Percentiles rank a stretch among this genome's conserved stretches.
Conservation (phyloP, 2,888 invertebrate species). For the Artemia sinica region DNA sequence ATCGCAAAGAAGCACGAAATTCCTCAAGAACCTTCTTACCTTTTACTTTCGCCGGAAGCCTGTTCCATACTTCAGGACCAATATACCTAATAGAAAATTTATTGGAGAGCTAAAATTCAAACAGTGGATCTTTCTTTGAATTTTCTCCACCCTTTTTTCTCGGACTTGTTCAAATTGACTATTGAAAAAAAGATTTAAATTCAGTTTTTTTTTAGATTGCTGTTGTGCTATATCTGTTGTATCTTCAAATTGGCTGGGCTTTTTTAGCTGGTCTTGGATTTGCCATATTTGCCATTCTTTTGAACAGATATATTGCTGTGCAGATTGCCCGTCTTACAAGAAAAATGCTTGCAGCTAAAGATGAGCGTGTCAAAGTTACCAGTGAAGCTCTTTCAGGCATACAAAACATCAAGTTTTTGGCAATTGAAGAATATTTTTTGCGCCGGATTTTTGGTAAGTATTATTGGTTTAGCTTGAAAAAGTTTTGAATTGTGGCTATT, state of each 20-base stretch:
- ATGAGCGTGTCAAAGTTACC: constrained; percentile 66
- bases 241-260: constrained; percentile 71
- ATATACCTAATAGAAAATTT: too few species aligned
- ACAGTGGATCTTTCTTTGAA: constrained; percentile 14
- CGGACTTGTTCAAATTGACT: not conserved
- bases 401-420: constrained; percentile 71
- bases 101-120: not conserved
- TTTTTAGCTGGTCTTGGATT: constrained; percentile 78
- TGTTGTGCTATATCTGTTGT: constrained; percentile 62
- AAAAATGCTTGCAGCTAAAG: constrained; percentile 74
- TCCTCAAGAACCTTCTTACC: too few species aligned
- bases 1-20: too few species aligned
- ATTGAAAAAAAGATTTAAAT: not conserved
- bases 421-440: constrained; percentile 80
- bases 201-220: constrained; percentile 42
- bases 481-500: not conserved
- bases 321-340: constrained; percentile 46
- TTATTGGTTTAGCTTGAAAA: not conserved
- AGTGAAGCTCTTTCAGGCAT: constrained; percentile 74
- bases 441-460: constrained; percentile 31
- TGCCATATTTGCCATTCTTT: constrained; percentile 69
- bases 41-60: too few species aligned
- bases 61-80: too few species aligned
- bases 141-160: constrained; percentile 15
- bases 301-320: constrained; percentile 72